These are phyloP conservation scores for Atlantisia rogersi DNA, from an alignment of 2,113 vertebrate species.

Conservation along the genomic window DNA sequence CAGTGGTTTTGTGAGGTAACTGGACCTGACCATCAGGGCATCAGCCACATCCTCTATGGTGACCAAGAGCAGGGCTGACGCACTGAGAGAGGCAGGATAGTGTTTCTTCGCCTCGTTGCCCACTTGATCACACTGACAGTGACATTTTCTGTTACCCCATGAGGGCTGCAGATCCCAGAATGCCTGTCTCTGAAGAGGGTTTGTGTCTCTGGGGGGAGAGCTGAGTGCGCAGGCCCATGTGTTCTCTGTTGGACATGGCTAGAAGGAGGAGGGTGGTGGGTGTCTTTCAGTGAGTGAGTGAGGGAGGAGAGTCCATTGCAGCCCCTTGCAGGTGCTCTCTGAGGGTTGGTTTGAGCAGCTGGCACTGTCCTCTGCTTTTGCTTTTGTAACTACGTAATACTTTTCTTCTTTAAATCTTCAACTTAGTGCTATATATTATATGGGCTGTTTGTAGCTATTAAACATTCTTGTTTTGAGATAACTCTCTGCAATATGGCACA, in stretches of 20 bases:
- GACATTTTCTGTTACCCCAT: neutral
- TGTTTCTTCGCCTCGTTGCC: neutral
- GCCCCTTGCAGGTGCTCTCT: neutral
- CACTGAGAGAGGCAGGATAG: neutral
- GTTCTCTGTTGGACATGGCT: accelerated
- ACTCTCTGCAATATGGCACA: constrained; percentile 58
- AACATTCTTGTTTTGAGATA: constrained; percentile 53
- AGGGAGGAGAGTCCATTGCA: neutral
- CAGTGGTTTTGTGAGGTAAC: neutral
- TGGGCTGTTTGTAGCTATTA: constrained; percentile 42
- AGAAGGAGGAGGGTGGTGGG: neutral
- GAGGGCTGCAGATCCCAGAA: neutral
- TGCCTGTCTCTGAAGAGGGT: accelerated
- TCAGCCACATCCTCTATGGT: neutral
- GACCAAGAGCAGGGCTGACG: neutral
- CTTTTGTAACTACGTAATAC: neutral
- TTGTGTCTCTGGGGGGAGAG: neutral
- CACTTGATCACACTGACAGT: accelerated
- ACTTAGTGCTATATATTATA: neutral
- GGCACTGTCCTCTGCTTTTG: neutral
- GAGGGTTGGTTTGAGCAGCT: neutral
- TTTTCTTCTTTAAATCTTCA: neutral
- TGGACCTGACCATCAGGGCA: neutral
- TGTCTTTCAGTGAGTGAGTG: neutral
- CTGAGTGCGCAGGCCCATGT: accelerated